Evolutionary conservation across 2,888 invertebrate species (phyloP), one percentile per base, ranked within the genome.

Genomic region (Limnephilus auricula): DNA sequence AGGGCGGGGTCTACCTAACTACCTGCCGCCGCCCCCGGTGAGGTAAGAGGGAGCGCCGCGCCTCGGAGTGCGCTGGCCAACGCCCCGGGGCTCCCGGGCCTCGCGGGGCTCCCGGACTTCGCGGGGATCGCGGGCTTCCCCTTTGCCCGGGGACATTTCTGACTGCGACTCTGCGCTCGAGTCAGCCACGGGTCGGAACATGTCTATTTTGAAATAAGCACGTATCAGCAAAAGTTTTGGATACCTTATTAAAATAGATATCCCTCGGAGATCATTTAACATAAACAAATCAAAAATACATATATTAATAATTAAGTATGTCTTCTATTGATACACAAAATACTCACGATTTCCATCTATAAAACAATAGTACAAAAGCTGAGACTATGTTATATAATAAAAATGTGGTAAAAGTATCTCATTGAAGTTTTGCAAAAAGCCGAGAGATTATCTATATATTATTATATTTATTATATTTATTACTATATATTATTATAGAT

Each of bases 181-280:
- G 94, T 95, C 95, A 85, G 95, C 95, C 93, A 95, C 95, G 34
- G 95, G 94, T 87, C 95, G 95, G 94, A 95, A 95, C 93, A 94
- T 94, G 92, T 95, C 95, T 93, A 85, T 85, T 45, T 34, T 82
- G 37, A 82, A 82, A 82, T 82, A 82, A 82, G 37, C 34, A 82
- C n/a, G 82, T 18, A 82, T 82, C 82, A 82, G 37, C 34, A 34
- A 37, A 5, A 32, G 34, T 65, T n/a, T n/a, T 9, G 50, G 78
- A 65, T n/a, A 86, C 10, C 37, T 82, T 82, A 31, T 82, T 82
- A 6, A 25, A 65, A 25, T 5, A 50, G 4, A 65, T n/a, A 65
- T 65, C 65, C 65, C n/a, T 9, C 25, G 9, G 25, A 25, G 65
- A 65, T 65, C 65, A 65, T 65, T 65, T 13, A 6, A 65, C 25